phyloP scores from a whole-genome alignment of 2,113 vertebrate species.

The Mobula birostris region DNA sequence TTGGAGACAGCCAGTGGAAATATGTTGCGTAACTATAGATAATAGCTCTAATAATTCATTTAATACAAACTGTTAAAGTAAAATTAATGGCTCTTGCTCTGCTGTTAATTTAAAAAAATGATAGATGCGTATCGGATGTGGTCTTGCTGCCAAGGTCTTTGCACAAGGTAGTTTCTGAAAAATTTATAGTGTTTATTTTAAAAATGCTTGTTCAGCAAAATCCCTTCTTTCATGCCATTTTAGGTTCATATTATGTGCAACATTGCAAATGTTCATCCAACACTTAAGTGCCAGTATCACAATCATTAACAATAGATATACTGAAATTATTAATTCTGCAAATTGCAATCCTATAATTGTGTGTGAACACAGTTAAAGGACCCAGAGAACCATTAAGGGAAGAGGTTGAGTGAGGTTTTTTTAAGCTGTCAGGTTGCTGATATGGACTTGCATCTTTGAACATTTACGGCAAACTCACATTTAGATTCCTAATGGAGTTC shows the following conservation, averaged over 20 bases:
- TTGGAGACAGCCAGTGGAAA: not conserved
- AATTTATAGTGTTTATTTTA: not conserved
- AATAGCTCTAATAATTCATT: slow-evolving; percentile 28
- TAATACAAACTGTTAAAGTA: slow-evolving; percentile 23
- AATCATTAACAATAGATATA: slow-evolving; percentile 8
- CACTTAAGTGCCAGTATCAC: not conserved
- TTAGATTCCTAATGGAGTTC: not conserved
- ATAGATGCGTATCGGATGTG: not conserved
- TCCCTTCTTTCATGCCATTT: not conserved
- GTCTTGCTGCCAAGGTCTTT: not conserved
- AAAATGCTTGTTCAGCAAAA: slow-evolving; percentile 6
- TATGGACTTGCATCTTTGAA: not conserved
- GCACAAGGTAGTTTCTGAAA: not conserved
- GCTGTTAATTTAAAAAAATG: slow-evolving; percentile 4
- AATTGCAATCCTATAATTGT: not conserved
- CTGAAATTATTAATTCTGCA: not conserved
- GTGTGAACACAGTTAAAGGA: not conserved
- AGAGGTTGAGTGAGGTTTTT: not conserved
- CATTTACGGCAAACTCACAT: not conserved
- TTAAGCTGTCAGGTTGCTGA: not conserved
- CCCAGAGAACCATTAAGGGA: not conserved
- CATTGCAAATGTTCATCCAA: not conserved
- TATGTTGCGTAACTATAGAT: not conserved
- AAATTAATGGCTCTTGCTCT: slow-evolving; percentile 33
- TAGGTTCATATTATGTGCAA: not conserved